A percentile compares a stretch with the other conserved stretches of the same genome.
Evolutionary conservation across 2,797 vertebrate genomes (phyloP).

Genomic region (Gobio occitaniae): DNA sequence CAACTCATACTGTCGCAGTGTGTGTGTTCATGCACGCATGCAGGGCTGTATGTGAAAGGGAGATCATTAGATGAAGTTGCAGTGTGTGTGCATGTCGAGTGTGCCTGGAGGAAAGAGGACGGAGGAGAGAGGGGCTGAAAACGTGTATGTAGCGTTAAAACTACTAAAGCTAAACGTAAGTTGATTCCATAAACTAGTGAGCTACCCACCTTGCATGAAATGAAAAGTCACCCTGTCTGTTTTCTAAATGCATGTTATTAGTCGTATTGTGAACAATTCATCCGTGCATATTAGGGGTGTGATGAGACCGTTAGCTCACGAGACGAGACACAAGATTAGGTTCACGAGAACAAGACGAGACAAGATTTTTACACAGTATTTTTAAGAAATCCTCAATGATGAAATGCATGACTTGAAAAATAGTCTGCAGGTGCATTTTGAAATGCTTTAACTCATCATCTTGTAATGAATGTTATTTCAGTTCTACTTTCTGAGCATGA

Average conservation of each 20-base stretch:
- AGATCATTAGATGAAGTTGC: slow-evolving; percentile 41
- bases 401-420: too few species aligned
- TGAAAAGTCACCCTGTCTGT: not conserved
- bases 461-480: too few species aligned
- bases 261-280: not conserved
- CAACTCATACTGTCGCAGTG: slow-evolving; percentile 45
- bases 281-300: not conserved
- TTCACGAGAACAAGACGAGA: too few species aligned
- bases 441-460: too few species aligned
- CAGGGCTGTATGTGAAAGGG: slow-evolving; percentile 22
- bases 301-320: too few species aligned
- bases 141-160: not conserved
- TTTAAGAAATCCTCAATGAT: too few species aligned
- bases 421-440: too few species aligned
- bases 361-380: too few species aligned
- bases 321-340: too few species aligned
- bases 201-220: not conserved
- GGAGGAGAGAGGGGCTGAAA: not conserved
- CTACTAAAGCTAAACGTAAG: not conserved
- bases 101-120: slow-evolving; percentile 6
- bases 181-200: too few species aligned
- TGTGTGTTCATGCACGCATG: slow-evolving; percentile 35
- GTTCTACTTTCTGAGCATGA: too few species aligned
- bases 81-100: slow-evolving; percentile 8
- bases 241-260: not conserved